Evolutionary conservation across 2,888 invertebrate genomes (phyloP).

Genomic region (Uloborus plumipes): DNA sequence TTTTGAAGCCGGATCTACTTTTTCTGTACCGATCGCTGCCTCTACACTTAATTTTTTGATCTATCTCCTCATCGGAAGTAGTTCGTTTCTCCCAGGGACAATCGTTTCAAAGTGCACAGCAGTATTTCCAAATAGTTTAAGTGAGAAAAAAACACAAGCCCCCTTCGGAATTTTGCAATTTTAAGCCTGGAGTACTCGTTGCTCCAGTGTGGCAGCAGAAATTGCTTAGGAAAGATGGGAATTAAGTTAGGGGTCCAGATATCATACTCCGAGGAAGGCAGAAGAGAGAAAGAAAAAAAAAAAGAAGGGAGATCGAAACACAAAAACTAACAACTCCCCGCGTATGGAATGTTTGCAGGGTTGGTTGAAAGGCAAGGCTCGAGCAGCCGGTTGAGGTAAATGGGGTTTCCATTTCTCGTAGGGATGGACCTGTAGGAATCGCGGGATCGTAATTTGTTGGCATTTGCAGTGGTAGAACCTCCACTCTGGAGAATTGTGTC

Average conservation of each 20-base stretch:
- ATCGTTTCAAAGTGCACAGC: too few species aligned
- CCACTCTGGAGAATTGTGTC: conserved; percentile 62
- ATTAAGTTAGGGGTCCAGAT: conserved; percentile 56
- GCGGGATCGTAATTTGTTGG: conserved; percentile 60
- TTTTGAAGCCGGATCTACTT: too few species aligned
- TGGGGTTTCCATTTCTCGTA: conserved; percentile 42
- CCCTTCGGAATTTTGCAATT: too few species aligned
- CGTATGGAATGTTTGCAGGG: too few species aligned
- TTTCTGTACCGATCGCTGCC: too few species aligned
- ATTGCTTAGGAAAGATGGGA: conserved; percentile 22
- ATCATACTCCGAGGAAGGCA: conserved; percentile 25
- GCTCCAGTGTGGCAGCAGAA: background rate
- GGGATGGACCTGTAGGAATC: conserved; percentile 55
- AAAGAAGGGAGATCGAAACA: conserved; percentile 1
- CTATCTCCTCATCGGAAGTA: too few species aligned
- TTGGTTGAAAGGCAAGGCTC: background rate
- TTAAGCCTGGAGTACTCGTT: too few species aligned
- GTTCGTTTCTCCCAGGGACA: too few species aligned
- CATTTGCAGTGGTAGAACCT: conserved; percentile 60
- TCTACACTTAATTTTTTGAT: too few species aligned
- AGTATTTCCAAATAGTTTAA: too few species aligned
- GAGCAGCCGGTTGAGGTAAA: conserved; percentile 50
- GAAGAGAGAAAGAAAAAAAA: conserved; percentile 5
- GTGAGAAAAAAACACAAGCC: too few species aligned
- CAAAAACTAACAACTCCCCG: background rate